Percentiles rank a stretch among this genome's conserved stretches.
Conservation (phyloP, 2,888 invertebrate species). For the Erannis defoliaria region DNA sequence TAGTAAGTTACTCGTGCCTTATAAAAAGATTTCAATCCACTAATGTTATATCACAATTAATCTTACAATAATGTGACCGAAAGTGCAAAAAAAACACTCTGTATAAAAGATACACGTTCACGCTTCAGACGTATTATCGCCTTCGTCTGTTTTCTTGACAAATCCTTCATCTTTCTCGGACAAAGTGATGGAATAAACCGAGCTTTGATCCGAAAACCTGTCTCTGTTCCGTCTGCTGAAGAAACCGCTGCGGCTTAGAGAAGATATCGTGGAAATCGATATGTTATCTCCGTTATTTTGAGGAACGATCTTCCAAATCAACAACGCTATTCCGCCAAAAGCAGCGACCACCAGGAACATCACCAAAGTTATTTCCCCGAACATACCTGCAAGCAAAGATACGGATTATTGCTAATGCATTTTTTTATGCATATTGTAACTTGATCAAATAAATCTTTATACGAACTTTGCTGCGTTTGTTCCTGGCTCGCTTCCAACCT, state of each 20-base stretch:
- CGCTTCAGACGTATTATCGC: constrained; percentile 84
- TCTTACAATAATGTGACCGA: constrained; percentile 41
- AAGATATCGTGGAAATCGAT: constrained; percentile 76
- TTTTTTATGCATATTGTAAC: background rate
- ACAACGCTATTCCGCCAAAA: constrained; percentile 83
- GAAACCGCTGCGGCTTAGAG: constrained; percentile 74
- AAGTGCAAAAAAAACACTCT: constrained; percentile 51
- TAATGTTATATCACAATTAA: constrained; percentile 41
- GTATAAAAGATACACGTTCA: constrained; percentile 53
- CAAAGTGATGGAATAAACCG: constrained; percentile 80
- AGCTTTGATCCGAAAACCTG: constrained; percentile 78
- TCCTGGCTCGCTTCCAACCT: constrained; percentile 77
- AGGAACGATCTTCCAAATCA: constrained; percentile 86
- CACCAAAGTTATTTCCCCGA: constrained; percentile 81
- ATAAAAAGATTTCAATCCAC: constrained; percentile 20
- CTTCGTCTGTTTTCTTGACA: constrained; percentile 68
- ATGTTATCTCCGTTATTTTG: constrained; percentile 83
- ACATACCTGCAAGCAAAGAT: constrained; percentile 70
- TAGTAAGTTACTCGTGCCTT: constrained; percentile 13
- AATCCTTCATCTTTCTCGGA: constrained; percentile 79
- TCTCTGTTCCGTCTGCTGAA: constrained; percentile 76
- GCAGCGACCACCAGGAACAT: constrained; percentile 87
- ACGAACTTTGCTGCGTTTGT: constrained; percentile 71
- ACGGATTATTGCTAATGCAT: background rate
- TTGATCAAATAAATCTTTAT: constrained; percentile 3